A percentile compares a stretch with the other conserved stretches of the same genome.
phyloP scores from a whole-genome alignment of 2,888 invertebrate genomes.

The Andrena hattorfiana region DNA sequence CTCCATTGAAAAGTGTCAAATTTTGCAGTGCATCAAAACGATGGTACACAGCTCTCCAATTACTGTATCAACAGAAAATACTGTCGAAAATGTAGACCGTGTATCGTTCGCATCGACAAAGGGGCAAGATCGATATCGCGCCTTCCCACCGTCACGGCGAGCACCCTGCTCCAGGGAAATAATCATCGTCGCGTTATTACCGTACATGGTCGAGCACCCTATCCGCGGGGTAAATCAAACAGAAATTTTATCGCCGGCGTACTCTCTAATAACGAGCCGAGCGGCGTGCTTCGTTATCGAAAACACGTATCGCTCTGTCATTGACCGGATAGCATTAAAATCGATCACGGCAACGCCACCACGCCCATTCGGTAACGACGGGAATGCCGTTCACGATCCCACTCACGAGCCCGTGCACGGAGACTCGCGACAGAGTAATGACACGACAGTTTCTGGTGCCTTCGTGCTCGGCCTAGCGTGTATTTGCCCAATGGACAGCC shows the following conservation, averaged over 20 bases:
- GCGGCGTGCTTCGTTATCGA: conserved; percentile 40
- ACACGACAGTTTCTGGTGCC: conserved; percentile 76
- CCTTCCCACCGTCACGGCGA: background rate
- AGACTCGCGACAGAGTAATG: conserved; percentile 76
- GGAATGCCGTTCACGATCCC: conserved; percentile 48
- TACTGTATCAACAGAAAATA: background rate
- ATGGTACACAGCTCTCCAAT: background rate
- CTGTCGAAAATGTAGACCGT: background rate
- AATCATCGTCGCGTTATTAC: background rate
- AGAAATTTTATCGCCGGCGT: conserved; percentile 23
- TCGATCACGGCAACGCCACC: conserved; percentile 48
- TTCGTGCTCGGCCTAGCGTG: conserved; percentile 81
- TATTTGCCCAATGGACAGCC: conserved; percentile 81
- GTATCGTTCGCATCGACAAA: background rate
- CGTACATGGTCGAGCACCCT: background rate
- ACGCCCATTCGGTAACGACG: conserved; percentile 59
- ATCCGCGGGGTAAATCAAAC: conserved; percentile 27
- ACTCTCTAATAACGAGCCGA: conserved; percentile 26
- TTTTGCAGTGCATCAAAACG: background rate
- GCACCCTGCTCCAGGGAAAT: background rate
- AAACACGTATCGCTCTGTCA: conserved; percentile 48
- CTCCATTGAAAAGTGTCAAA: background rate
- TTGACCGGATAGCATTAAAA: conserved; percentile 57
- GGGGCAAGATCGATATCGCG: background rate
- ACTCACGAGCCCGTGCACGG: conserved; percentile 39